A percentile compares a stretch with the other conserved stretches of the same genome.
Conservation (phyloP, 1,140 invertebrate species). For the Cydia splendana region DNA sequence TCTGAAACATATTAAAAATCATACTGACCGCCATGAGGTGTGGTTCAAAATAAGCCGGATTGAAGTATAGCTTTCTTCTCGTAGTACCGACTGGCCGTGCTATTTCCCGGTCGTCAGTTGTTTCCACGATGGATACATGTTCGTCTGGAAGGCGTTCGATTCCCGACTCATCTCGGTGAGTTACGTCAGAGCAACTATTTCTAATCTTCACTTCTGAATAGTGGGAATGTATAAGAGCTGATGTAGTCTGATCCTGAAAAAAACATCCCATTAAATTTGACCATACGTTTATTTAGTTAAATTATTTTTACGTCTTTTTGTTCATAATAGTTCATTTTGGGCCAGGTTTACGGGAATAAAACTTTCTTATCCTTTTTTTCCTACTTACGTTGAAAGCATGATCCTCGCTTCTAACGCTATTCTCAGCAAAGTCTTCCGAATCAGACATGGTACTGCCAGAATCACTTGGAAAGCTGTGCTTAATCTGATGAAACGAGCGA, state of each 20-base stretch:
- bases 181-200: constrained; percentile 62
- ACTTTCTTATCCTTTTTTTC: not conserved
- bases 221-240: constrained; percentile 85
- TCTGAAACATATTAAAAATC: not conserved
- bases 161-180: constrained; percentile 76
- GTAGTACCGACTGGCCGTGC: constrained; percentile 83
- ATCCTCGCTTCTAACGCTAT: constrained; percentile 57
- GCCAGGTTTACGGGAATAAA: too few species aligned
- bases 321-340: not conserved
- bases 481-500: constrained; percentile 81
- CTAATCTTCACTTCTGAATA: constrained; percentile 64
- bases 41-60: constrained; percentile 93
- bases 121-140: constrained; percentile 91
- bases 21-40: constrained; percentile 87
- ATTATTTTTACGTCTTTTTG: not conserved
- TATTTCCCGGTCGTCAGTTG: constrained; percentile 84
- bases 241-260: constrained; percentile 82
- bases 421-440: constrained; percentile 68
- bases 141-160: constrained; percentile 89
- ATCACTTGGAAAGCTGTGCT: constrained; percentile 73
- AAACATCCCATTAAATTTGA: constrained; percentile 20
- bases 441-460: constrained; percentile 73
- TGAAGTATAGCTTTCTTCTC: constrained; percentile 91
- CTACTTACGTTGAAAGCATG: constrained; percentile 59
- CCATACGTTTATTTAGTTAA: not conserved